Conservation (phyloP, 2,888 invertebrate genomes). For the Synanthedon andrenaeformis region DNA sequence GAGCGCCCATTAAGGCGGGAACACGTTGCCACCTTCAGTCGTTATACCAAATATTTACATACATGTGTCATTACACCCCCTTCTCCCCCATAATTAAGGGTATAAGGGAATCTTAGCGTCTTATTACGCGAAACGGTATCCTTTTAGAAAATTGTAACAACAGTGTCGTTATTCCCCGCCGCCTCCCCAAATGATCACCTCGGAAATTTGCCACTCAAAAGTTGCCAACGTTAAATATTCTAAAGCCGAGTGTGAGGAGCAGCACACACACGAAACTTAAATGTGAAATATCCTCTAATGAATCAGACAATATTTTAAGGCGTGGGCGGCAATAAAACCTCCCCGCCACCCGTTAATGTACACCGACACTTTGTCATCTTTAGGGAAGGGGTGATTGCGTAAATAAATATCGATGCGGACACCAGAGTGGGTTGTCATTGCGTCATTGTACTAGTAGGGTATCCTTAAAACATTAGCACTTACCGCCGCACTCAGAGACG, state of each 20-base stretch:
- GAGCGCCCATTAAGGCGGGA: slow-evolving; percentile 59
- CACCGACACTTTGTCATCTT: slow-evolving; percentile 61
- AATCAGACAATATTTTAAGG: slow-evolving; percentile 72
- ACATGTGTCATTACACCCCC: slow-evolving; percentile 65
- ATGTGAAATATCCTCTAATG: slow-evolving; percentile 69
- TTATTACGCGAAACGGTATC: slow-evolving; percentile 70
- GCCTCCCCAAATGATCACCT: slow-evolving; percentile 50
- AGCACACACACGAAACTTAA: slow-evolving; percentile 57
- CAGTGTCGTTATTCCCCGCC: slow-evolving; percentile 41
- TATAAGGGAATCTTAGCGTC: slow-evolving; percentile 70
- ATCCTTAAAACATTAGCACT: too few species aligned
- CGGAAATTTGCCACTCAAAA: slow-evolving; percentile 43
- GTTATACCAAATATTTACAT: slow-evolving; percentile 67
- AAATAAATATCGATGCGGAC: slow-evolving; percentile 62
- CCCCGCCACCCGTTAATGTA: slow-evolving; percentile 60
- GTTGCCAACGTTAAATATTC: slow-evolving; percentile 36
- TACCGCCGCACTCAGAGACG: too few species aligned
- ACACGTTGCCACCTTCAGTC: slow-evolving; percentile 65
- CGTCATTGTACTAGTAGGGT: too few species aligned
- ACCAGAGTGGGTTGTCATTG: neutral
- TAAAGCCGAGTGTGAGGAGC: slow-evolving; percentile 29
- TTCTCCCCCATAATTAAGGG: slow-evolving; percentile 63
- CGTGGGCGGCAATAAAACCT: slow-evolving; percentile 64
- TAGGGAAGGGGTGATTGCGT: slow-evolving; percentile 52
- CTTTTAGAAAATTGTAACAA: slow-evolving; percentile 68